These are phyloP conservation scores for Trematomus loennbergii DNA, from an alignment of 2,113 vertebrate genomes.

Conservation along the genomic window DNA sequence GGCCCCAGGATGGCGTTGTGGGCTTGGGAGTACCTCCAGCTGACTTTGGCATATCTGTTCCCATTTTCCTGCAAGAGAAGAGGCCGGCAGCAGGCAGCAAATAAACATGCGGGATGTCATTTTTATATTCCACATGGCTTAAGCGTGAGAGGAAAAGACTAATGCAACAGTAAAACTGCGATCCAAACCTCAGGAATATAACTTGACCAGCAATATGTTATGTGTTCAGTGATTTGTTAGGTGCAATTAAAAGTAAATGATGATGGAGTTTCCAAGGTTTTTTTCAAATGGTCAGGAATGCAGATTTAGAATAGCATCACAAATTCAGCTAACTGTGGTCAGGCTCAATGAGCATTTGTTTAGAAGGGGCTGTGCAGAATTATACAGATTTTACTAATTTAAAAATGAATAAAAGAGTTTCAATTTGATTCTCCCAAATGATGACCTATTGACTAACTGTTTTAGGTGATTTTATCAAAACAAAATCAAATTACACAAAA, in stretches of 20 bases:
- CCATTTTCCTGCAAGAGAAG: constrained; percentile 79
- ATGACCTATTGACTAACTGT: no score
- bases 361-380: not conserved
- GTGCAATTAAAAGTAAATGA: constrained; percentile 61
- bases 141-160: constrained; percentile 30
- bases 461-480: no score
- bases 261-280: constrained; percentile 42
- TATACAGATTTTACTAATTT: not conserved
- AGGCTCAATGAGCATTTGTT: constrained; percentile 27
- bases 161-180: constrained; percentile 51
- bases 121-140: constrained; percentile 30
- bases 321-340: constrained; percentile 36
- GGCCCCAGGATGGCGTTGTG: constrained; percentile 94
- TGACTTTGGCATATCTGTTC: constrained; percentile 80
- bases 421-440: not conserved
- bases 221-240: constrained; percentile 56
- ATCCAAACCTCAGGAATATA: constrained; percentile 57
- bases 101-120: constrained; percentile 30
- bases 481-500: no score
- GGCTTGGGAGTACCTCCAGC: constrained; percentile 90
- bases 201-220: constrained; percentile 34
- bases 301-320: constrained; percentile 27
- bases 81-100: constrained; percentile 20
- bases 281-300: constrained; percentile 33
- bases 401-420: not conserved